Conservation (phyloP, 2,113 vertebrate species). For the Corvus moneduloides region DNA sequence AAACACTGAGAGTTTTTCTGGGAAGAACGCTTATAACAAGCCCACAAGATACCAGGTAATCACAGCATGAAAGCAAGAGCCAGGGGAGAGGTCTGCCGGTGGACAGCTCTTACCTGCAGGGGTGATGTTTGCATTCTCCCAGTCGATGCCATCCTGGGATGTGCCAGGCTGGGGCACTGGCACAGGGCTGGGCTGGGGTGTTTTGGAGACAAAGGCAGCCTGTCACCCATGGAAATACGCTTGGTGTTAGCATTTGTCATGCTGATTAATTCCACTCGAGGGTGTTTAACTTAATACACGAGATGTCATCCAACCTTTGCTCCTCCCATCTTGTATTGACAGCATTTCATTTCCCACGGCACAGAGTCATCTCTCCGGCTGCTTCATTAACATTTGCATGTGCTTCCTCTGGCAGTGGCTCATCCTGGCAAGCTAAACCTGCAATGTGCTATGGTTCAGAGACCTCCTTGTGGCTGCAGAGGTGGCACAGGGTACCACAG, state of each 20-base stretch:
- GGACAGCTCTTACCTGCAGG: neutral
- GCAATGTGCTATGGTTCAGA: constrained; percentile 17
- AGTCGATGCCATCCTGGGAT: neutral
- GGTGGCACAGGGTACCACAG: neutral
- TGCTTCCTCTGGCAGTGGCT: neutral
- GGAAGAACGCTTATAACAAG: constrained; percentile 86
- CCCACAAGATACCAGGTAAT: constrained; percentile 93
- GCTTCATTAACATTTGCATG: neutral
- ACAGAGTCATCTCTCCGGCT: neutral
- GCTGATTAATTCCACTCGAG: neutral
- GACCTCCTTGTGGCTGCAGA: neutral
- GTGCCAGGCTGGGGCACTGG: neutral
- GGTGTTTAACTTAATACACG: neutral
- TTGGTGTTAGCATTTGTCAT: neutral
- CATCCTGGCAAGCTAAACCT: neutral
- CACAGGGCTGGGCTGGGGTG: neutral
- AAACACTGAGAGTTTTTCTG: constrained; percentile 81
- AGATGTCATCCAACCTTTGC: neutral
- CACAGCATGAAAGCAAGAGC: neutral
- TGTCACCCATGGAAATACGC: neutral
- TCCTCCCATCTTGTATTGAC: neutral
- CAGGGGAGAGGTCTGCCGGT: neutral
- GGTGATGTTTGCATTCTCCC: neutral
- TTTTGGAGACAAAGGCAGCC: neutral
- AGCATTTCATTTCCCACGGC: neutral